Conservation (phyloP, 2,113 vertebrate species). For the Taurulus bubalis region DNA sequence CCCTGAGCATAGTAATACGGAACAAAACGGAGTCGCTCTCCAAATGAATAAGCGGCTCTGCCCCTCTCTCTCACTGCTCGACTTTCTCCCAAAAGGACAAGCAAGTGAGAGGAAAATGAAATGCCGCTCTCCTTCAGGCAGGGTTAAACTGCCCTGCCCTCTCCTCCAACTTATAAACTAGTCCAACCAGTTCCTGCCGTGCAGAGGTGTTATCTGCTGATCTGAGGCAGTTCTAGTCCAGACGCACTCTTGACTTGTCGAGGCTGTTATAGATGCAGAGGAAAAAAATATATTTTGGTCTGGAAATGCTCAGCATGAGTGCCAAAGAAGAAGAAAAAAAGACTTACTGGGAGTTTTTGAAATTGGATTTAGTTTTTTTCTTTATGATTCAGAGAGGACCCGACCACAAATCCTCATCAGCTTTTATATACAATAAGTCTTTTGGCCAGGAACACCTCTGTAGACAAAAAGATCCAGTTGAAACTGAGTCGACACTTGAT, state of each 20-base stretch:
- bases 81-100: constrained; percentile 63
- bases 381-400: not conserved
- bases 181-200: constrained; percentile 82
- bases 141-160: constrained; percentile 82
- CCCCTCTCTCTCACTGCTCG: constrained; percentile 22
- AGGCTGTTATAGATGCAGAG: constrained; percentile 42
- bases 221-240: constrained; percentile 71
- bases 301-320: not conserved
- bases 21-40: constrained; percentile 47
- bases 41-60: constrained; percentile 37
- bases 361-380: not conserved
- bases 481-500: constrained; percentile 16
- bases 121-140: constrained; percentile 63
- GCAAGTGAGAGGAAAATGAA: constrained; percentile 56
- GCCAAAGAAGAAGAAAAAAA: not conserved
- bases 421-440: not conserved
- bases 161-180: constrained; percentile 78
- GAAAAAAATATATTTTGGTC: constrained; percentile 13
- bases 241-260: constrained; percentile 68
- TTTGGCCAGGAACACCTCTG: not conserved
- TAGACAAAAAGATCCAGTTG: constrained; percentile 18
- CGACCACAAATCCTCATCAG: not conserved
- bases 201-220: constrained; percentile 75
- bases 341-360: not conserved
- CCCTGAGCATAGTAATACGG: constrained; percentile 43